Conservation (phyloP, 2,113 vertebrate species). For the Chaetops frenatus region DNA sequence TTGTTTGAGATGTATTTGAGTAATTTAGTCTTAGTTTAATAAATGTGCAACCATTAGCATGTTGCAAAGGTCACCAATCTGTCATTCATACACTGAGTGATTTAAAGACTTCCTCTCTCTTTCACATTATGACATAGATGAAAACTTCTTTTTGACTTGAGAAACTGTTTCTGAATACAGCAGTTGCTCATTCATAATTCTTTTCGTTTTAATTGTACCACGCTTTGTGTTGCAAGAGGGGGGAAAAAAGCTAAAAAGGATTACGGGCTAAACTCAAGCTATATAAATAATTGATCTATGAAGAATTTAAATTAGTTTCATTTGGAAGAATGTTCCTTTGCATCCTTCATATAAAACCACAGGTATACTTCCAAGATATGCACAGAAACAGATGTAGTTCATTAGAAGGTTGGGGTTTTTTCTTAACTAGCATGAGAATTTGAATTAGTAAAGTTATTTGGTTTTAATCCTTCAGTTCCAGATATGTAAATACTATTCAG, state of each 20-base stretch:
- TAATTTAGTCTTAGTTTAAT: background rate
- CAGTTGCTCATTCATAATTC: accelerated
- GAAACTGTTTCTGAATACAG: background rate
- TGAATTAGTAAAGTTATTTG: background rate
- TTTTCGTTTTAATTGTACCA: background rate
- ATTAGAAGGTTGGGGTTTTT: background rate
- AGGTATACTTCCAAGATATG: background rate
- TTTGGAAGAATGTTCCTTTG: background rate
- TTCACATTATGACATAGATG: background rate
- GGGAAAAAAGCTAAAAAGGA: background rate
- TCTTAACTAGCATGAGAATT: background rate
- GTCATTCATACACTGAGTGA: background rate
- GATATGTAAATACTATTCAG: background rate
- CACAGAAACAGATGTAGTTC: background rate
- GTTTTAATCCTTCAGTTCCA: background rate
- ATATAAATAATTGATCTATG: background rate
- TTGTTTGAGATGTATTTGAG: background rate
- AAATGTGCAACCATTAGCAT: background rate
- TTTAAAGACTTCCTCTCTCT: background rate
- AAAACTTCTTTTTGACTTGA: background rate
- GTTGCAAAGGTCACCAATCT: background rate
- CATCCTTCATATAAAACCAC: background rate
- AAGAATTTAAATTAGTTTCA: background rate
- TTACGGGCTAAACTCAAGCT: background rate
- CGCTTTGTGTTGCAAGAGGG: background rate